These are phyloP conservation scores for Belonocnema kinseyi DNA, from an alignment of 1,140 invertebrate genomes.

Conservation along the genomic window DNA sequence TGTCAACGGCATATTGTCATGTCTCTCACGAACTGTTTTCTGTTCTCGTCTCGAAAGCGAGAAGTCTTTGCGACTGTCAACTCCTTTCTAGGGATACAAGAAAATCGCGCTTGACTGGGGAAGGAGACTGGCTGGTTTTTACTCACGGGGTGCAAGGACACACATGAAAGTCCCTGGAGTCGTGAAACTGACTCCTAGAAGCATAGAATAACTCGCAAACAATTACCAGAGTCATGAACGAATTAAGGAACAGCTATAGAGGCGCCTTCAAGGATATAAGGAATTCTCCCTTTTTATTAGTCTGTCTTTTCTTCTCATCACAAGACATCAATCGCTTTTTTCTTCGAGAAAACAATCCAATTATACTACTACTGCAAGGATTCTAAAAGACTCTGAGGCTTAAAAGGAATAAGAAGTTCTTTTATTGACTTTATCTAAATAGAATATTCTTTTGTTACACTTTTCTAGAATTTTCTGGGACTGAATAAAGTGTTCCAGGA, in stretches of 20 bases:
- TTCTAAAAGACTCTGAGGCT: no score
- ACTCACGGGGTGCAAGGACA: constrained; percentile 61
- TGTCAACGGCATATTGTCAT: constrained; percentile 8
- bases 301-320: background rate
- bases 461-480: no score
- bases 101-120: constrained; percentile 49
- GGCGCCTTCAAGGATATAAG: constrained; percentile 6
- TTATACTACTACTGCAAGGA: no score
- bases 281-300: constrained; percentile 3
- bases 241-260: constrained; percentile 3
- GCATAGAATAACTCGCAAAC: background rate
- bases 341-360: no score
- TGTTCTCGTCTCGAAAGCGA: background rate
- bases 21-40: constrained; percentile 3
- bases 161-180: constrained; percentile 55
- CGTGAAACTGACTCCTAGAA: constrained; percentile 10
- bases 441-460: no score
- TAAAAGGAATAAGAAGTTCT: no score
- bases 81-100: constrained; percentile 59
- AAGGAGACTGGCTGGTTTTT: constrained; percentile 63
- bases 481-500: no score
- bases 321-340: no score
- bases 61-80: constrained; percentile 22
- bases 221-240: constrained; percentile 7
- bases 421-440: no score